phyloP scores from a whole-genome alignment of 2,888 invertebrate species.

The Saturnia pavonia region DNA sequence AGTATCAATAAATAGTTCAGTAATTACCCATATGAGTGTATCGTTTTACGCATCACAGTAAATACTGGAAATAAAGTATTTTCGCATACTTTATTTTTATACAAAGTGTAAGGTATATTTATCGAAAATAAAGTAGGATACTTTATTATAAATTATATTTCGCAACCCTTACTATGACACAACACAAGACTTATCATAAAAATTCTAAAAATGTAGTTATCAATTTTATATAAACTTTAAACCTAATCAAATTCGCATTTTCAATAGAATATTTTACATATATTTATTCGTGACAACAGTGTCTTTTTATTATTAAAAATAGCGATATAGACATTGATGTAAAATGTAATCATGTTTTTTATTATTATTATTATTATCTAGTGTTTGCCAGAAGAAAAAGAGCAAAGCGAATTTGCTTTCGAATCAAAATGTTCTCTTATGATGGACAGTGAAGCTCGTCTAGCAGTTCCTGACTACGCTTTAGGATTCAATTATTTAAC shows the following conservation, averaged over 20 bases:
- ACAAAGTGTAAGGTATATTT: too few species aligned
- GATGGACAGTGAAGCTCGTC: constrained; percentile 57
- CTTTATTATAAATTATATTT: too few species aligned
- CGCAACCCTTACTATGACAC: too few species aligned
- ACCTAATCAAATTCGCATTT: not conserved
- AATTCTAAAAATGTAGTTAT: not conserved
- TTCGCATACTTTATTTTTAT: too few species aligned
- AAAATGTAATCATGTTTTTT: not conserved
- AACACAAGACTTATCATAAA: not conserved
- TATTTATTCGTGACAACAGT: too few species aligned
- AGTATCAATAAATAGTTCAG: too few species aligned
- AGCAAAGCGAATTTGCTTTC: constrained; percentile 54
- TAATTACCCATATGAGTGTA: too few species aligned
- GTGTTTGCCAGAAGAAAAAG: constrained; percentile 55
- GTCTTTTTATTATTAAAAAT: too few species aligned
- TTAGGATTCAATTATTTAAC: constrained; percentile 46
- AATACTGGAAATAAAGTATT: too few species aligned
- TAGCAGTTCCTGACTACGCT: constrained; percentile 40
- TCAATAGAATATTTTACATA: not conserved
- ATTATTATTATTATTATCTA: constrained; percentile 30
- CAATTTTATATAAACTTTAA: not conserved
- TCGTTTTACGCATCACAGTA: too few species aligned
- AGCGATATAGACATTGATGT: not conserved
- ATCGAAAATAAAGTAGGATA: too few species aligned
- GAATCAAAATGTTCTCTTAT: constrained; percentile 69